Evolutionary conservation across 2,113 vertebrate genomes (phyloP), one percentile per base, ranked within the genome.

Genomic region (Hippolais icterina): DNA sequence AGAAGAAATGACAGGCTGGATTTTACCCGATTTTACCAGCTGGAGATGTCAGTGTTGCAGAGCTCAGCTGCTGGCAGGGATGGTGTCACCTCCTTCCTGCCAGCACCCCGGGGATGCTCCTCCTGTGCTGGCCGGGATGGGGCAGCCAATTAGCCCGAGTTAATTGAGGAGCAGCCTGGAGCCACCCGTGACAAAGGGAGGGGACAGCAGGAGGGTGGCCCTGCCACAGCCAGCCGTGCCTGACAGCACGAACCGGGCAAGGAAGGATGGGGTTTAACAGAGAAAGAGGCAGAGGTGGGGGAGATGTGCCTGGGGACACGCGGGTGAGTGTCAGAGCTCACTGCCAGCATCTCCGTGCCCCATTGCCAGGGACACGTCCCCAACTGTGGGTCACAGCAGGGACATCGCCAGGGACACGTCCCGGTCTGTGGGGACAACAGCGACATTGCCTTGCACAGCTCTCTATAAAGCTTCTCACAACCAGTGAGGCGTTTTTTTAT

Each of bases 341-440:
- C 22, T 9, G 41, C 2, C 12, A 13, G 46, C 29, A 28, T 10
- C 54, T 11, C 49, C 25, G 29, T 31, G 29, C 16, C 16, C 57
- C 61, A 33, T 7, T 39, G 31, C 57, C 66, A 20, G 46, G 0
- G 33, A 4, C 25, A 42, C 2, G 44, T 57, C n/a, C 42, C 86
- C 41, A 31, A 1, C 23, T 2, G 1, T 0, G 0, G 66, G n/a
- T n/a, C n/a, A n/a, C n/a, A 2, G 2, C 49, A 61, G 50, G 68
- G 83, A 56, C n/a, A 17, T 7, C 35, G 31, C 57, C 66, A 20
- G 46, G 0, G 33, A 4, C 22, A 12, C 2, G 44, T 57, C n/a
- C 42, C 86, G 37, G 28, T 1, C 20, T 2, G 1, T 0, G 0
- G 66, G n/a, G 8, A 33, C 19, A 4, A 1, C 1, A 57, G 49